Base-by-base conservation (phyloP, 64 coral and sea anemone species). In the Montipora foliosa region DNA sequence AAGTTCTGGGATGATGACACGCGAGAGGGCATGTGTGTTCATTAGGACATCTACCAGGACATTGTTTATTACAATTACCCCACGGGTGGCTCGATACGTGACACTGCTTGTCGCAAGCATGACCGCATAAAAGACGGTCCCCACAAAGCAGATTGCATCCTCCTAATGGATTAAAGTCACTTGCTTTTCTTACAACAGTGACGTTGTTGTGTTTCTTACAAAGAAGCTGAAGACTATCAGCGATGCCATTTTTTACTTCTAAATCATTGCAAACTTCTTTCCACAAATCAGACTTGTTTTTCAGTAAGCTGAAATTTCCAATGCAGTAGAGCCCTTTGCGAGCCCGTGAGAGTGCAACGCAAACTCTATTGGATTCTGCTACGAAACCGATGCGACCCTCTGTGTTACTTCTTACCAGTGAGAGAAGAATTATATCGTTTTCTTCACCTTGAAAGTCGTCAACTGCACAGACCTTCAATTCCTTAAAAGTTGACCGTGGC, bases 401-500 rank as follows among this genome's bases (percentile, higher is more conserved):
- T 77, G 79, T 57, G 72, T 75, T 94, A 77, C 95, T 97, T 82
- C 95, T 87, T 3, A 97, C 95, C 47, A 97, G 62, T 0, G 95
- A 97, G 47, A 97, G 79, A 49, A 97, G 88, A 69, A 97, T 91
- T 20, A 97, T 91, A 52, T 97, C 88, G 15, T 91, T 97, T 55
- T 97, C 95, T 88, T 97, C 92, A 53, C 95, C 95, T 88, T 97
- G 95, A 49, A 94, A 97, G 49, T 94, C 94, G 88, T 97, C 91
- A 8, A 97, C 92, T 21, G 94, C 93, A 7, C 89, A 89, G 3
- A 98, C 90, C 75, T 85, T 81, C 2, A 98, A 11, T n/a, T 87
- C 96, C 13, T 92, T 46, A 72, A 96, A 96, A 45, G 74, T 66
- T 14, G 74, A 24, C 52, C 83, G 68, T 47, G 96, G 90, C 87